A percentile compares a stretch with the other conserved stretches of the same genome.
Conservation (phyloP, 2,797 vertebrate genomes). For the Rhincodon typus region DNA sequence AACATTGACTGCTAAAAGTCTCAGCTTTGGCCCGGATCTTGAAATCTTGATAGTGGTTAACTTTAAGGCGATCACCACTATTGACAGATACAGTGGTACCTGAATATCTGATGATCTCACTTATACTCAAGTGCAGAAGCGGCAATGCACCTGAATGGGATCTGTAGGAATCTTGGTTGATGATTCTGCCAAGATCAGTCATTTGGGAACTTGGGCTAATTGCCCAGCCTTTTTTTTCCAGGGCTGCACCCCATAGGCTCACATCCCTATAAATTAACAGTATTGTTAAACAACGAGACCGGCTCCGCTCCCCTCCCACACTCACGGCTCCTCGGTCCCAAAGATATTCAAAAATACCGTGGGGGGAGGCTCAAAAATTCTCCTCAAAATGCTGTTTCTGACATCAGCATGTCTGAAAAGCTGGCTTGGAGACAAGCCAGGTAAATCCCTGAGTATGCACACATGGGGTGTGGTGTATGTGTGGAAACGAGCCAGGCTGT, state of each 20-base stretch:
- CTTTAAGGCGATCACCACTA: not conserved
- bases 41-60: not conserved
- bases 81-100: not conserved
- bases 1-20: not conserved
- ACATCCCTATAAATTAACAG: not conserved
- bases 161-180: not conserved
- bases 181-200: not conserved
- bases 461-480: no score
- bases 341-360: not conserved
- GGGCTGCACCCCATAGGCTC: no score
- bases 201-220: not conserved
- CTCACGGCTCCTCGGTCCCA: no score
- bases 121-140: not conserved
- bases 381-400: no score
- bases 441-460: no score
- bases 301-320: no score
- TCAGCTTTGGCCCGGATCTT: not conserved
- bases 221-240: not conserved
- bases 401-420: no score
- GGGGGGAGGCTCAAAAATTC: not conserved
- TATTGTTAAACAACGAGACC: not conserved
- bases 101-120: not conserved
- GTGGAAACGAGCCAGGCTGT: no score
- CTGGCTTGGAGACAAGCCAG: no score
- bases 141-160: not conserved